These are phyloP conservation scores for Mungos mungo DNA, from an alignment of 2,113 vertebrate species.

Conservation along the genomic window DNA sequence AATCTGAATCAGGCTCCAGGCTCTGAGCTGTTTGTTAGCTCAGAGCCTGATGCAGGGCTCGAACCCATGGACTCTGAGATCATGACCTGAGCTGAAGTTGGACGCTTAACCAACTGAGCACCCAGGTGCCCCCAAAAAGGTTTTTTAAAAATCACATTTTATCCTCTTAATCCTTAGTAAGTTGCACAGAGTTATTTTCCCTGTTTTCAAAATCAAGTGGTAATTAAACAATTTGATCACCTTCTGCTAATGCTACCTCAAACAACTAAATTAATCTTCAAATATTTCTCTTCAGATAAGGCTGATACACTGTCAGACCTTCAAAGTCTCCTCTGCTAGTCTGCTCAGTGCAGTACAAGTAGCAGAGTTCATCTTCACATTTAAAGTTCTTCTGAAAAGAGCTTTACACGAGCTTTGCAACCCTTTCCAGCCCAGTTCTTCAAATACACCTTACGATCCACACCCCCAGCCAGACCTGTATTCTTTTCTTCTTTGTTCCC, in stretches of 20 bases:
- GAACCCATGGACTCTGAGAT: too few species aligned
- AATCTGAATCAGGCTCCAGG: too few species aligned
- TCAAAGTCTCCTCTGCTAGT: not conserved
- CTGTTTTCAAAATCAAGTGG: not conserved
- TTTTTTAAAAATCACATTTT: not conserved
- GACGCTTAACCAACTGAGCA: too few species aligned
- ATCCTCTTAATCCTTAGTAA: not conserved
- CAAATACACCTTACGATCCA: not conserved
- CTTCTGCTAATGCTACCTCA: not conserved
- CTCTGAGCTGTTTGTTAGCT: too few species aligned
- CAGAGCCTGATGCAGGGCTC: too few species aligned
- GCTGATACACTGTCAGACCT: not conserved
- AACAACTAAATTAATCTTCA: not conserved
- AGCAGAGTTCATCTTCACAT: not conserved
- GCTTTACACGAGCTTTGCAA: not conserved
- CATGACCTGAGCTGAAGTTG: too few species aligned
- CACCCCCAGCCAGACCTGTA: fast-evolving
- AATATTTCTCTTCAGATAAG: not conserved
- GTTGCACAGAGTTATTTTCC: not conserved
- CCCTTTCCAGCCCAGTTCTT: not conserved
- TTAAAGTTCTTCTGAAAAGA: not conserved
- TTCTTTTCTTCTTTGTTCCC: not conserved
- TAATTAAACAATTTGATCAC: too few species aligned
- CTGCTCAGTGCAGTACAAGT: too few species aligned
- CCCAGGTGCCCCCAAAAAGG: too few species aligned